Conservation (phyloP, 37 sponge, comb jelly and placozoan genomes). For the Beroe ovata region DNA sequence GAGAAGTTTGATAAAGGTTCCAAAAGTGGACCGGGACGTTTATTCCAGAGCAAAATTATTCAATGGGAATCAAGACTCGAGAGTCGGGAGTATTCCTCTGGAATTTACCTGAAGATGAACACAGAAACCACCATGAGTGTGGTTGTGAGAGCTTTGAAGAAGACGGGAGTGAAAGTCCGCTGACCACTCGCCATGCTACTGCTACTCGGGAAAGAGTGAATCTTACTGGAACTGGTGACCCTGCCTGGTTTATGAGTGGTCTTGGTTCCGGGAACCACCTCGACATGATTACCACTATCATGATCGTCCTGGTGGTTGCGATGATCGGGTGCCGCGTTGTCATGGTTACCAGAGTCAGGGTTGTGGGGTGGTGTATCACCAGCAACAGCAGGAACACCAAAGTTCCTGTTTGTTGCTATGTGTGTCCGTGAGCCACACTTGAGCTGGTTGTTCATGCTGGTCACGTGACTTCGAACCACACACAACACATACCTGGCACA, state of each 20-base stretch:
- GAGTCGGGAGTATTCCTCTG: no score
- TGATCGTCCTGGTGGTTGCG: not conserved
- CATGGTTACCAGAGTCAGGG: not conserved
- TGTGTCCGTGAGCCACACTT: not conserved
- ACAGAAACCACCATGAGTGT: conserved; percentile 29
- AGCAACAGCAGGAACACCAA: not conserved
- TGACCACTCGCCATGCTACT: not conserved
- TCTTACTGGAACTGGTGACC: not conserved
- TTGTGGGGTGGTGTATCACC: not conserved
- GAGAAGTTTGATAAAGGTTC: no score
- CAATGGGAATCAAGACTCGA: no score
- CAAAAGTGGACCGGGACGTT: no score
- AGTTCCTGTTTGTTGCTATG: not conserved
- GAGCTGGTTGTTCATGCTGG: conserved; percentile 42
- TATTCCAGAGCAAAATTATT: no score
- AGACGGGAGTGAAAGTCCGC: conserved; percentile 35
- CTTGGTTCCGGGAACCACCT: not conserved
- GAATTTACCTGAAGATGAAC: conserved; percentile 42
- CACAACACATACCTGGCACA: conserved; percentile 41
- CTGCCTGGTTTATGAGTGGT: not conserved
- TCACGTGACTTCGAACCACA: conserved; percentile 51
- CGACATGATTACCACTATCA: not conserved
- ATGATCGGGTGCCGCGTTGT: not conserved
- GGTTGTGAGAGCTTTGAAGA: conserved; percentile 4
- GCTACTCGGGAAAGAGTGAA: not conserved